Base-by-base conservation (phyloP, 2,888 invertebrate genomes). In the Meteorus cinctellus region DNA sequence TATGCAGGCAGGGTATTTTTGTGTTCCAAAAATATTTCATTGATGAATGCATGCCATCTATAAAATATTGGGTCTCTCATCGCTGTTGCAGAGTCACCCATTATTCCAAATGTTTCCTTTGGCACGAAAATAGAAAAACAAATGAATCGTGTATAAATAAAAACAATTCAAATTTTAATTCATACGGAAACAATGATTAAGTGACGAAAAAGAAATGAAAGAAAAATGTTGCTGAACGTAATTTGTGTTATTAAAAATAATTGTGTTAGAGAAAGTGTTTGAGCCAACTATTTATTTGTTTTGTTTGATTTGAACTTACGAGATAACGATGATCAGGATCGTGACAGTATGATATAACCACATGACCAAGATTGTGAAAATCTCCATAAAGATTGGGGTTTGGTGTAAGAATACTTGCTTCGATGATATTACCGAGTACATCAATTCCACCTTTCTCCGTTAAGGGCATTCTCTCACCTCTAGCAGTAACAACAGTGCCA, bases 21-120 rank as follows among this genome's bases (percentile, higher is more conserved):
- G 89, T 94, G 94, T 79, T 93, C 91, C 81, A 93, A 92, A 91
- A 96, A 96, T 41, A 96, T 90, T 81, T 95, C 94, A 83, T 96
- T 95, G 31, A 96, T 91, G 86, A 93, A 94, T 0, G 94, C 92
- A 85, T 97, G 96, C 95, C 95, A 96, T 86, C 95, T 93, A 90
- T 96, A 96, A 91, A 96, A 96, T 24, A 95, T 90, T 0, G 96
- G 96, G 90, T 97, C 97, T 1, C 96, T 91, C 96, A 96, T 96
- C 0, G 96, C 95, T 0, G 96, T 96, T 0, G 95, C 93, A 0
- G 95, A 93, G 85, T 96, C 96, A 0, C 96, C 96, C 93, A 96
- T 96, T 36, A 96, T 94, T 59, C 95, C 94, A 84, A 95, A 95
- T 67, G 93, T 92, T 90, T 96, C 96, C 94, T 96, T 63, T 4